phyloP scores from a whole-genome alignment of 2,888 invertebrate genomes.

The Acleris emargana region DNA sequence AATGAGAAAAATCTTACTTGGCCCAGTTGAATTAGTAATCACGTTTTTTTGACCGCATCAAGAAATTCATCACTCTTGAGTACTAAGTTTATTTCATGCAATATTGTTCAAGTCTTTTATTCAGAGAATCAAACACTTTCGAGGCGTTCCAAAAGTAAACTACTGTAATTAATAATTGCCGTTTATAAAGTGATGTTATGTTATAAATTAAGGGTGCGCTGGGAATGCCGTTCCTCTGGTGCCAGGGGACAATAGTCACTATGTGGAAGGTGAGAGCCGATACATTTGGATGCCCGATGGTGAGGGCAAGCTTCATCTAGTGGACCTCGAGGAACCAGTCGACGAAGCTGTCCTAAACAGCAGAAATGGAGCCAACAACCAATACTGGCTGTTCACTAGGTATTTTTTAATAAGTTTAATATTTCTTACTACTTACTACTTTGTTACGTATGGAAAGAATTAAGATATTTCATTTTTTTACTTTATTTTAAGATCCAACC shows the following conservation, averaged over 20 bases:
- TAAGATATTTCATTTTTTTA: not conserved
- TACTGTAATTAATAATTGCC: not conserved
- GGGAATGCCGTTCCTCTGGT: constrained; percentile 32
- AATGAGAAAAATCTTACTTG: not conserved
- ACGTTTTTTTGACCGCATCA: not conserved
- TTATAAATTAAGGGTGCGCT: constrained; percentile 25
- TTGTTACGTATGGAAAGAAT: not conserved
- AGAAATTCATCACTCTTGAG: too few relatives aligned
- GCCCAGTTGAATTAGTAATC: not conserved
- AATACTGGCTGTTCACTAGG: constrained; percentile 51
- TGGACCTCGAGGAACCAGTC: constrained; percentile 46
- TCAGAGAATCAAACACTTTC: too few relatives aligned
- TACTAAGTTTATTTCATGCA: too few relatives aligned
- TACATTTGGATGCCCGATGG: constrained; percentile 53
- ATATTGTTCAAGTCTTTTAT: too few relatives aligned
- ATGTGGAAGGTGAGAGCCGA: constrained; percentile 48
- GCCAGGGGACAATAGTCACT: constrained; percentile 49
- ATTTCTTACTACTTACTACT: not conserved
- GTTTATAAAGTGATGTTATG: not conserved
- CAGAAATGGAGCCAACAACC: constrained; percentile 46
- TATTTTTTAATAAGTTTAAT: constrained; percentile 23
- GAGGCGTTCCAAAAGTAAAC: too few relatives aligned
- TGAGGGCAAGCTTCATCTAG: constrained; percentile 44
- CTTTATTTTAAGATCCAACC: constrained; percentile 44
- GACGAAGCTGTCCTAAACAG: constrained; percentile 30